Evolutionary conservation across 1,140 invertebrate genomes (phyloP), one percentile per base, ranked within the genome.

Genomic region (Homarus americanus): DNA sequence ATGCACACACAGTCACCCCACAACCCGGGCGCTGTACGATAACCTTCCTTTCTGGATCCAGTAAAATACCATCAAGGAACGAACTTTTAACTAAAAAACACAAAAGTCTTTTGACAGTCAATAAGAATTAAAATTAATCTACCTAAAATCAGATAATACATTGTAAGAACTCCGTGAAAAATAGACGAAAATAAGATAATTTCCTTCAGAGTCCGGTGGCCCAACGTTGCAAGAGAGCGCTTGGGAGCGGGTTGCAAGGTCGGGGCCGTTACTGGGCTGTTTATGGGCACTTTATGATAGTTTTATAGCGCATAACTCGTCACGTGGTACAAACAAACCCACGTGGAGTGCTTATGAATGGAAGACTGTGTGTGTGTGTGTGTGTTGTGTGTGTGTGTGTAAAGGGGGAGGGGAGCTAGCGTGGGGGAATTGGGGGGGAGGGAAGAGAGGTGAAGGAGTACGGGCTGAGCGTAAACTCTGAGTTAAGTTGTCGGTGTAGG

Each of bases 221-320:
- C 79, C 44, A 53, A 44, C 44, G 49, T 38, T 79, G 88, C 63
- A 76, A 58, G 88, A 90, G 88, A 84, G 88, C 72, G 82, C 36
- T 53, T n/a, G 80, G 38, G 88, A 83, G 88, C 72, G 44, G 58
- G 58, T 53, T 90, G 88, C 88, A 90, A 90, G 88, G 88, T 90
- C 88, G 88, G 44, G 88, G 80, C 88, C 88, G 88, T 90, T 90
- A 84, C 88, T 84, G 24, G 80, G 72, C 88, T 90, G 88, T 90
- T 90, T 90, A 90, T 90, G 88, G 88, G 88, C 88, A 90, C 88
- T 90, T 90, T 90, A 90, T 90, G 88, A 90, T 90, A 90, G 88
- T 90, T 90, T 90, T 90, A 90, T 90, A 90, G 88, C 88, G 88
- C 88, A 90, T 90, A 90, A 90, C 88, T 90, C 88, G 88, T 78